Conservation (phyloP, 1,140 invertebrate species). For the Pseudomyrmex sp. region DNA sequence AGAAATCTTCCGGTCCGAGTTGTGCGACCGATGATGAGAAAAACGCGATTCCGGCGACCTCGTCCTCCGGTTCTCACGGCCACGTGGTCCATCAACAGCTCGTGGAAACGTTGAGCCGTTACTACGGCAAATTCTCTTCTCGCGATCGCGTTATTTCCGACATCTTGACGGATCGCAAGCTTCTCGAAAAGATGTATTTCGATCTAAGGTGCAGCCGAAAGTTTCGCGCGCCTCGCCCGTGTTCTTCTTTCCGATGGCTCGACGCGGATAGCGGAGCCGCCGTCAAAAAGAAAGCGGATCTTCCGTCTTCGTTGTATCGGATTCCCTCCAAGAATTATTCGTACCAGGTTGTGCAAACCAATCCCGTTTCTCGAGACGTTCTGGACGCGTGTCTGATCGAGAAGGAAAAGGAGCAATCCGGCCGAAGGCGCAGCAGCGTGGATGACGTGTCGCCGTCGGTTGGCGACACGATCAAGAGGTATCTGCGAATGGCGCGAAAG, state of each 20-base stretch:
- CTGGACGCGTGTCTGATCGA: conserved; percentile 82
- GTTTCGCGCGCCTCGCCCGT: conserved; percentile 86
- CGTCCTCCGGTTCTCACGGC: conserved; percentile 80
- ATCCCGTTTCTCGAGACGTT: conserved; percentile 86
- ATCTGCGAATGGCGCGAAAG: conserved; percentile 93
- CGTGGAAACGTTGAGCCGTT: conserved; percentile 88
- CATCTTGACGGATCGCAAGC: conserved; percentile 89
- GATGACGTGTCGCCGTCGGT: conserved; percentile 94
- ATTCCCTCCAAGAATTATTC: conserved; percentile 85
- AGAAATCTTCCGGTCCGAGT: conserved; percentile 30
- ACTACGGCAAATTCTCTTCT: conserved; percentile 88
- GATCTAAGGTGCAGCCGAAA: conserved; percentile 89
- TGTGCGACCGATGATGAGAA: conserved; percentile 14
- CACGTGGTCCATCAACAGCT: conserved; percentile 88
- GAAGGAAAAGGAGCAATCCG: conserved; percentile 76
- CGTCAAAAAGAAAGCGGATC: conserved; percentile 75
- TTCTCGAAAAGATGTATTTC: conserved; percentile 90
- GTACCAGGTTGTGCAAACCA: conserved; percentile 87
- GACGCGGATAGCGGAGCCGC: conserved; percentile 68
- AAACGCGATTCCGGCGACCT: conserved; percentile 63
- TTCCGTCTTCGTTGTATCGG: conserved; percentile 89
- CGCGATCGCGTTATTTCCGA: conserved; percentile 89
- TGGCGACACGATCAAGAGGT: conserved; percentile 93
- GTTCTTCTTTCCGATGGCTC: conserved; percentile 79
- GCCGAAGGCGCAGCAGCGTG: conserved; percentile 89